phyloP scores from a whole-genome alignment of 2,113 vertebrate genomes.

The Mastomys natalensis region DNA sequence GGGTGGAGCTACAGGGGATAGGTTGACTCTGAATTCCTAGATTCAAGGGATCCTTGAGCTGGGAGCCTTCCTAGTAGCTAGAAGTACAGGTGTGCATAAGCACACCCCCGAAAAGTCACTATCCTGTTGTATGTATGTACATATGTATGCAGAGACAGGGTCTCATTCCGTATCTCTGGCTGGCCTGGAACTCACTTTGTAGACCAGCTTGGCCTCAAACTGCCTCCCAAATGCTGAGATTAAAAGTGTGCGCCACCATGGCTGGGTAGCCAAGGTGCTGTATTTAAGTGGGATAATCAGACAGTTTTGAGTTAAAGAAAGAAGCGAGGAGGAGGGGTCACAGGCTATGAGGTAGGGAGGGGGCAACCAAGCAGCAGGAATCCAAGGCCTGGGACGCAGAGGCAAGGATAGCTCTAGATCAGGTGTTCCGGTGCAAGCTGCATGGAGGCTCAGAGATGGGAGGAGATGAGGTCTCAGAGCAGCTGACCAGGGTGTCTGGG shows the following conservation, averaged over 20 bases:
- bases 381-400: not conserved
- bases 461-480: not conserved
- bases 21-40: not conserved
- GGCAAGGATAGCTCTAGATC: not conserved
- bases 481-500: not conserved
- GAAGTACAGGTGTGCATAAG: not conserved
- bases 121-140: not conserved
- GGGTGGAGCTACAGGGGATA: too few species aligned
- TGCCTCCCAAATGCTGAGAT: not conserved
- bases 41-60: not conserved
- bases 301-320: not conserved
- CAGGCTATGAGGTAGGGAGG: not conserved
- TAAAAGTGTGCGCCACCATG: not conserved
- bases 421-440: not conserved
- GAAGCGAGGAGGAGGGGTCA: too few species aligned
- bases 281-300: not conserved
- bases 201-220: not conserved
- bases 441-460: rapidly evolving
- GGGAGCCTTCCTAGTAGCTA: not conserved
- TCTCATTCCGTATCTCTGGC: not conserved
- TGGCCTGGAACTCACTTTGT: not conserved
- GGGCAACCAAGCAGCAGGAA: not conserved
- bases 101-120: not conserved
- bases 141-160: not conserved
- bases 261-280: too few species aligned